Evolutionary conservation across 1,140 invertebrate genomes (phyloP), one percentile per base, ranked within the genome.

Genomic region (Drosophila jambulina): DNA sequence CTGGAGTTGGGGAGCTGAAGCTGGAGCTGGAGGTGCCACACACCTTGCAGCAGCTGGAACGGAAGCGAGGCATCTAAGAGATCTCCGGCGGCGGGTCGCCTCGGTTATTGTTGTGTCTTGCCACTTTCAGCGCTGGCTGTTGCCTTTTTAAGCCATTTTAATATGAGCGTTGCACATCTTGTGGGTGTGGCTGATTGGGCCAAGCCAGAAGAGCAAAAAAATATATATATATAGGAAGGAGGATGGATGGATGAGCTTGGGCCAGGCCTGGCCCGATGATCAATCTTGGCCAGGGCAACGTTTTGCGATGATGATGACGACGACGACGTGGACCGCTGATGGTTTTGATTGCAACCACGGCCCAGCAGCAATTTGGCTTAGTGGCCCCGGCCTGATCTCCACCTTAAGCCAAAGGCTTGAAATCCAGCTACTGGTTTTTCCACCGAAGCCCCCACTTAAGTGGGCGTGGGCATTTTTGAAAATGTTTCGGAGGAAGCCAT

Each of bases 141-240:
- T 64, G 74, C 51, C 78, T 75, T 78, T 80, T 69, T 49, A 68
- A 83, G 80, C 80, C 70, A 80, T 80, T 83, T 83, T 80, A 83
- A 83, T 83, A 80, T 69, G 59, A 69, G 42, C 49, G 64, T 34
- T 62, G 74, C 82, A 81, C 71, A 67, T 63, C 68, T 88, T 88
- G 84, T 88, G 85, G 84, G 84, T 84, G 84, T 87, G 84, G 84
- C 85, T 84, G 82, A 84, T 84, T 84, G 82, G 82, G 78, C 57
- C 48, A 72, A 21, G 69, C 53, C 53, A 71, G 21, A 57, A 68
- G 56, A 57, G 36, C 8, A 56, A 29, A 34, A 56, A 27, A n/a
- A n/a, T n/a, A n/a, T n/a, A n/a, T n/a, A n/a, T n/a, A 2, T 9
- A 25, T 43, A 64, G 32, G 32, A 23, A 23, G 21, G 53, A 17